Base-by-base conservation (phyloP, 2,888 invertebrate species). In the Drosophila lacicola region DNA sequence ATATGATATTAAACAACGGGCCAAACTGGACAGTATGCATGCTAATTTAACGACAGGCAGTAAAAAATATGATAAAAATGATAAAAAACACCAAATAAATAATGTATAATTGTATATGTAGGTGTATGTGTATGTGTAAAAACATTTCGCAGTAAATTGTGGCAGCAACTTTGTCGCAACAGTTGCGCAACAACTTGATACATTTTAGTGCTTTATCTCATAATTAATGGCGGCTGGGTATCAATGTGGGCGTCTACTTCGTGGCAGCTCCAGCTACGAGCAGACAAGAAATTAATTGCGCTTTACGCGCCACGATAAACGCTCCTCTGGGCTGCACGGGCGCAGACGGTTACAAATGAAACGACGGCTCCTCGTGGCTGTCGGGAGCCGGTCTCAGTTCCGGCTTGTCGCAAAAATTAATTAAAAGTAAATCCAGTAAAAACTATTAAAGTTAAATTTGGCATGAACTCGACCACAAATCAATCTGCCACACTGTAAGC, bases 171-270 rank as follows among this genome's bases (percentile, higher is more conserved):
- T 88, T 83, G 83, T 84, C 83, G 83, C 80, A 79, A 68, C 68
- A 70, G 80, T 80, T 73, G 69, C 66, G 76, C 85, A 84, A 87
- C 85, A 89, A 85, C 89, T 89, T 84, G 78, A 85, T 85, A 89
- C 85, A 85, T 85, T 85, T 85, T 87, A 89, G 82, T 89, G 88
- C 85, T 84, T 85, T 89, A 85, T 89, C 85, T 85, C 85, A 89
- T 89, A 89, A 85, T 85, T 85, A 85, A 85, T 85, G 85, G 89
- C 76, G 76, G 83, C 83, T 82, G 74, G 45, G 45, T 45, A 55
- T 53, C 55, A 45, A 44, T 41, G 44, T 53, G 54, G 54, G 33
- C 53, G 29, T 33, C 42, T 42, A 34, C 36, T 29, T 29, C 29
- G 29, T 36, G 36, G 36, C 36, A 19, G 19, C 33, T 54, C 5